These are phyloP conservation scores for Marmota flaviventris DNA, from an alignment of 2,113 vertebrate genomes.

Conservation along the genomic window DNA sequence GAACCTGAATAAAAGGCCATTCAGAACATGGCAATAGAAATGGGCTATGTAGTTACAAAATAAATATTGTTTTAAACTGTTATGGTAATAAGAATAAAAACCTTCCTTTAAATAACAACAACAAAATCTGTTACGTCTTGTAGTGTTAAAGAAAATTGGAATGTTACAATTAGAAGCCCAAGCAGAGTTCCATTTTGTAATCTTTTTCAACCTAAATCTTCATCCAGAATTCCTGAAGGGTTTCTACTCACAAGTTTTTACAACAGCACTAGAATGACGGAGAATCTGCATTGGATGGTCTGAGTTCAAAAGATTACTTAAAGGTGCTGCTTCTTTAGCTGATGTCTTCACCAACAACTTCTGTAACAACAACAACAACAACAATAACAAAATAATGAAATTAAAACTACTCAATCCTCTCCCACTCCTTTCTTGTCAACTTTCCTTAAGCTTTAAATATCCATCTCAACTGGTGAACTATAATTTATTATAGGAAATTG, in stretches of 20 bases:
- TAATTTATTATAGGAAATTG: slow-evolving; percentile 47
- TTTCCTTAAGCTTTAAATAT: not conserved
- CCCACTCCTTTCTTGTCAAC: not conserved
- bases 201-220: not conserved
- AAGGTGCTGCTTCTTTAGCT: not conserved
- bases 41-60: too few relatives aligned
- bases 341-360: not conserved
- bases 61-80: not conserved
- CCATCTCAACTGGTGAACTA: not conserved
- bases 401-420: not conserved
- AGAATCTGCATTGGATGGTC: not conserved
- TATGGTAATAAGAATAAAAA: not conserved
- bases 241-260: not conserved
- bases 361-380: not conserved
- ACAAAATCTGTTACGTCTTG: rapidly evolving
- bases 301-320: not conserved
- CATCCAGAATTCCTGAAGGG: not conserved
- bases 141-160: not conserved
- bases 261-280: not conserved
- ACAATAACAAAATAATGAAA: not conserved
- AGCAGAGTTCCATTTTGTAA: not conserved
- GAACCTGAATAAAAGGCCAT: too few relatives aligned
- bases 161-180: not conserved
- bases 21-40: not conserved
- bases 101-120: not conserved